These are phyloP conservation scores for Pinna nobilis DNA, from an alignment of 1,140 invertebrate species.

Conservation along the genomic window DNA sequence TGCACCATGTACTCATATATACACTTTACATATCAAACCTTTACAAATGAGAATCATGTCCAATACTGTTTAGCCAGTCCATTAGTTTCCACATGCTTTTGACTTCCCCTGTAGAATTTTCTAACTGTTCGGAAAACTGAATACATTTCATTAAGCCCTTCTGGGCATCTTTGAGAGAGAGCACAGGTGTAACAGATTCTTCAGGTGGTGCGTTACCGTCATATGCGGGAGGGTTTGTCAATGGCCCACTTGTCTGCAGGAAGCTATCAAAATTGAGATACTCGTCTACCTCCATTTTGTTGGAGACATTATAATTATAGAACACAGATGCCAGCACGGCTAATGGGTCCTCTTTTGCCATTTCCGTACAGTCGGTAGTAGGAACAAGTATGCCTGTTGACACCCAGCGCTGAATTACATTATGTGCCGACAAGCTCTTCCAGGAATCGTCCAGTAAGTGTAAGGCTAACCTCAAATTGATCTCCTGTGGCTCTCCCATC, in stretches of 20 bases:
- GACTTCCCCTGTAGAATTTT: slow-evolving; percentile 9
- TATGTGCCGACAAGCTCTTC: not conserved
- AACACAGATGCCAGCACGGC: not conserved
- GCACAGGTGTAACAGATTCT: not conserved
- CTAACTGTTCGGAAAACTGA: slow-evolving; percentile 3
- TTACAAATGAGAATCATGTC: too few relatives aligned
- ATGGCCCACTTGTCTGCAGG: not conserved
- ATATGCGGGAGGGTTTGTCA: not conserved
- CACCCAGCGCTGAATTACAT: not conserved
- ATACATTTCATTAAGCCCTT: slow-evolving; percentile 9
- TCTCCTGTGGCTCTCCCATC: not conserved
- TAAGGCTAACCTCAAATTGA: slow-evolving; percentile 1
- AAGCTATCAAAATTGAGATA: slow-evolving; percentile 8
- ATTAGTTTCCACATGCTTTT: slow-evolving; percentile 11
- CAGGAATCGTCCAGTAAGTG: slow-evolving; percentile 6
- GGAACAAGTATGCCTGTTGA: slow-evolving; percentile 7
- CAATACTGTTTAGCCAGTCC: slow-evolving; percentile 11
- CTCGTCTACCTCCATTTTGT: slow-evolving; percentile 4
- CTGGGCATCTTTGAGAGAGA: not conserved
- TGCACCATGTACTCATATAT: too few relatives aligned
- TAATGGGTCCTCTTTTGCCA: not conserved
- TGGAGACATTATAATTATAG: not conserved
- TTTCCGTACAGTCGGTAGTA: not conserved
- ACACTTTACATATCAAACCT: too few relatives aligned
- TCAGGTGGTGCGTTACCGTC: not conserved